These are phyloP conservation scores for Varanus salvator DNA, from an alignment of 2,113 vertebrate species.

Conservation along the genomic window DNA sequence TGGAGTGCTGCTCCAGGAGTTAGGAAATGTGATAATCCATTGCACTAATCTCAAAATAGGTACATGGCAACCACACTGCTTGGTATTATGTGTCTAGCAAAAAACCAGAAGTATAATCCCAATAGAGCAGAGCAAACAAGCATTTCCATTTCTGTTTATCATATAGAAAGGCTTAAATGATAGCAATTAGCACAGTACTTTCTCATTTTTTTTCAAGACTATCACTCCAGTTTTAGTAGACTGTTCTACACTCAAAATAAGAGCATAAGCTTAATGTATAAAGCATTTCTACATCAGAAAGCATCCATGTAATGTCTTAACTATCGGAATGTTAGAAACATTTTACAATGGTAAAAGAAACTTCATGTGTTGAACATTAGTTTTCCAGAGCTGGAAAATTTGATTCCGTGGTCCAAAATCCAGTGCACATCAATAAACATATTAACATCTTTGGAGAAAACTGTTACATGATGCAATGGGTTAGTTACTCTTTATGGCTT, in stretches of 20 bases:
- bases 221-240: conserved; percentile 35
- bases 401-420: conserved; percentile 59
- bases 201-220: conserved; percentile 42
- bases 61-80: fast-evolving
- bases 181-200: conserved; percentile 1
- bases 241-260: conserved; percentile 3
- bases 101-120: background rate
- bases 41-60: conserved; percentile 31
- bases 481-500: conserved; percentile 47
- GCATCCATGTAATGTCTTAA: conserved; percentile 13
- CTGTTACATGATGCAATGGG: conserved; percentile 32
- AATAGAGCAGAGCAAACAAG: conserved; percentile 31
- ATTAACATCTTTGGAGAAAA: conserved; percentile 56
- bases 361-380: conserved; percentile 55
- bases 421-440: conserved; percentile 52
- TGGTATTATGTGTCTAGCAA: conserved; percentile 22
- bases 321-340: conserved; percentile 49
- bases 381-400: conserved; percentile 58
- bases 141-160: conserved; percentile 1
- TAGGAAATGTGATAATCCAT: conserved; percentile 1
- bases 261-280: conserved; percentile 39
- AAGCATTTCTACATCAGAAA: conserved; percentile 40
- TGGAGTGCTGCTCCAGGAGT: background rate
- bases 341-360: conserved; percentile 34
- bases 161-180: conserved; percentile 21